A percentile compares a stretch with the other conserved stretches of the same genome.
These are phyloP conservation scores for Laticauda laticaudata DNA, from an alignment of 2,113 vertebrate genomes.

Conservation along the genomic window DNA sequence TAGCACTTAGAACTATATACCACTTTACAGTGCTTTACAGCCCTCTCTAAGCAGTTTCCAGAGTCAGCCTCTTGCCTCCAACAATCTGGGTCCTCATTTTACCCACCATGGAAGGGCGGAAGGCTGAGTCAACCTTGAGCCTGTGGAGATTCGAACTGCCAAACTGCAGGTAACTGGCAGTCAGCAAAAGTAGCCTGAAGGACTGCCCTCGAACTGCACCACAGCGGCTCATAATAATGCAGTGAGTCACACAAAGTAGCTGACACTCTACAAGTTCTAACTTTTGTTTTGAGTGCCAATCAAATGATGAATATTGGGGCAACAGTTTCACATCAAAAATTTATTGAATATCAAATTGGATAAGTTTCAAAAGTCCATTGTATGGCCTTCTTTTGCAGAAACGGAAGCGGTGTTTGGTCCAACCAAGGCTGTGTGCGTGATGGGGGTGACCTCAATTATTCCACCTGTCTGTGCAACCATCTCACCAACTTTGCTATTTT, in stretches of 20 bases:
- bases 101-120: too few relatives aligned
- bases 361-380: background rate
- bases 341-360: background rate
- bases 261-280: background rate
- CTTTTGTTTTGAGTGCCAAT: background rate
- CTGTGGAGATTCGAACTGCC: too few relatives aligned
- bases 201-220: too few relatives aligned
- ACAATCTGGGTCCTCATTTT: too few relatives aligned
- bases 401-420: constrained; percentile 86
- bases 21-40: too few relatives aligned
- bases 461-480: constrained; percentile 89
- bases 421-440: constrained; percentile 81
- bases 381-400: constrained; percentile 55
- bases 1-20: too few relatives aligned
- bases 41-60: too few relatives aligned
- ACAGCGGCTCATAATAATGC: background rate
- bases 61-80: too few relatives aligned
- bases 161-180: too few relatives aligned
- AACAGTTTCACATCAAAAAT: background rate
- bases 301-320: background rate
- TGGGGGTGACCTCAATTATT: constrained; percentile 82
- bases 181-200: too few relatives aligned
- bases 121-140: too few relatives aligned
- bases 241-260: background rate
- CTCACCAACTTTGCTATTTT: constrained; percentile 98